Percentiles rank a stretch among this genome's conserved stretches.
These are phyloP conservation scores for Norana najaformis DNA, from an alignment of 2,888 invertebrate genomes.

Conservation along the genomic window DNA sequence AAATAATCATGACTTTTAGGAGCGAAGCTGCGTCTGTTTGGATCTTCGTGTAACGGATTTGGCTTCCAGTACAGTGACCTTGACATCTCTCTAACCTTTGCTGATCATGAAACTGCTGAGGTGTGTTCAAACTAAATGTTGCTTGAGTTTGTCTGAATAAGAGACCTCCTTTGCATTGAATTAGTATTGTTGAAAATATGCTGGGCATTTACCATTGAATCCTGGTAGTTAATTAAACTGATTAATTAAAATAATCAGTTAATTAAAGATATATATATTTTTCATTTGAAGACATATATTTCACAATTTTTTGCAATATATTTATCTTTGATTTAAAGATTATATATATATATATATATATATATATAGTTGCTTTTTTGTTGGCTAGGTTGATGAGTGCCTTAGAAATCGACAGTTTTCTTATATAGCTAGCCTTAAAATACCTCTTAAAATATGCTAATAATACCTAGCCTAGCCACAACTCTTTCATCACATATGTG, in stretches of 20 bases:
- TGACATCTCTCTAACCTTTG: slow-evolving; percentile 68
- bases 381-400: too few species aligned
- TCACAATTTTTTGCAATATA: too few species aligned
- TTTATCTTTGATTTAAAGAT: background rate
- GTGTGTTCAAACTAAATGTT: slow-evolving; percentile 26
- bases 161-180: background rate
- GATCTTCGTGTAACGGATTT: slow-evolving; percentile 69
- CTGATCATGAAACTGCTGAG: slow-evolving; percentile 25
- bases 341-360: too few species aligned
- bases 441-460: too few species aligned
- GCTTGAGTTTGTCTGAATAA: background rate
- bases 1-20: slow-evolving; percentile 53
- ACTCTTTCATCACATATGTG: too few species aligned
- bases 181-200: background rate
- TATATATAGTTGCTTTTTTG: background rate
- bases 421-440: background rate
- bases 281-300: too few species aligned
- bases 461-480: background rate
- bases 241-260: too few species aligned
- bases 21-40: slow-evolving; percentile 66
- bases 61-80: slow-evolving; percentile 67
- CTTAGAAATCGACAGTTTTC: background rate
- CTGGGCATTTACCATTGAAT: background rate
- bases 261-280: background rate
- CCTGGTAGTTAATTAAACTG: background rate